These are phyloP conservation scores for Goniozus legneri DNA, from an alignment of 1,140 invertebrate species.

Conservation along the genomic window DNA sequence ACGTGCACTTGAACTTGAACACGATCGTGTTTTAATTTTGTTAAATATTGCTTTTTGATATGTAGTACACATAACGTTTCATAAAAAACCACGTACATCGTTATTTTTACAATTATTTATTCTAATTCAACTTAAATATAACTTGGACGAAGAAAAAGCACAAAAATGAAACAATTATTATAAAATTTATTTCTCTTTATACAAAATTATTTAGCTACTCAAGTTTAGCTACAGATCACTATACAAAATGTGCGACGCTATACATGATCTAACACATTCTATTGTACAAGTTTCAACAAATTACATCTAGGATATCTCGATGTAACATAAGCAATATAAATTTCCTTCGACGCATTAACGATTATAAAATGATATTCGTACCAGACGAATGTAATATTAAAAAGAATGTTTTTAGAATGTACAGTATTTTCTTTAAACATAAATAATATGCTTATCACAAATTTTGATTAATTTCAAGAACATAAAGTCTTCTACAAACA, in stretches of 20 bases:
- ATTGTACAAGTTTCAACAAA: too few relatives aligned
- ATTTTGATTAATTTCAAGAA: neutral
- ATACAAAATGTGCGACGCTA: too few relatives aligned
- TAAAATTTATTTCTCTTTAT: conserved; percentile 17
- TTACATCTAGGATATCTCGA: too few relatives aligned
- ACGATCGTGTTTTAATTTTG: neutral
- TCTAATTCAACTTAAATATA: conserved; percentile 17
- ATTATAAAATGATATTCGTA: conserved; percentile 21
- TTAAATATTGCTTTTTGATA: conserved; percentile 13
- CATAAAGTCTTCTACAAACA: neutral
- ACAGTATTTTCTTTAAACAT: neutral
- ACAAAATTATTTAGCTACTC: conserved; percentile 18
- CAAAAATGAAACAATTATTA: conserved; percentile 17
- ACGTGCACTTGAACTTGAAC: too few relatives aligned
- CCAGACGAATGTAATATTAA: conserved; percentile 21
- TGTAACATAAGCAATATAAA: conserved; percentile 14
- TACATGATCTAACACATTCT: too few relatives aligned
- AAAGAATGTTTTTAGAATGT: conserved; percentile 30
- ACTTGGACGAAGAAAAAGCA: conserved; percentile 22
- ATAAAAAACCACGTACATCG: conserved; percentile 12
- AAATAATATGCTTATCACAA: conserved; percentile 1
- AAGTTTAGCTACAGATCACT: too few relatives aligned
- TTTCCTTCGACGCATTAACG: too few relatives aligned
- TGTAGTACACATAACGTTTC: conserved; percentile 22
- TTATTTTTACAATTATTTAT: conserved; percentile 18